Percentiles rank a stretch among this genome's conserved stretches.
Evolutionary conservation across 2,113 vertebrate species (phyloP).

Genomic region (Prolemur simus): DNA sequence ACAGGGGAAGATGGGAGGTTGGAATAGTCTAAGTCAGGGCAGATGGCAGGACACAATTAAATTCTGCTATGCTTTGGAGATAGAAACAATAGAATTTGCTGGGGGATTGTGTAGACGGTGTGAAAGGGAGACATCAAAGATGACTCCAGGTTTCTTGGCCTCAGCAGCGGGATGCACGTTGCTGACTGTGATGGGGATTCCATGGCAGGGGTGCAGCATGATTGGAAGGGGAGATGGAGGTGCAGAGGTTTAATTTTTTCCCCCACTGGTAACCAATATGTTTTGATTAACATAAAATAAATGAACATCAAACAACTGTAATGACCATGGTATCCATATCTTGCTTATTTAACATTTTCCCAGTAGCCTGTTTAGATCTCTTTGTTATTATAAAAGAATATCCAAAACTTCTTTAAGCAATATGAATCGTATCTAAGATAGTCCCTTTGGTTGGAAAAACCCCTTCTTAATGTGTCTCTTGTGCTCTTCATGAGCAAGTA

Average conservation of each 20-base stretch:
- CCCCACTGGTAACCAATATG: background rate
- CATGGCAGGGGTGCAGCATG: background rate
- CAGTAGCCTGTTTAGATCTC: background rate
- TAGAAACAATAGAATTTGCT: background rate
- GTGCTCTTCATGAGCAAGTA: background rate
- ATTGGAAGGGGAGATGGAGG: background rate
- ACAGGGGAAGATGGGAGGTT: background rate
- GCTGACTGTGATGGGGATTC: background rate
- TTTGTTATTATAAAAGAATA: background rate
- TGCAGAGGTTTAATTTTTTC: background rate
- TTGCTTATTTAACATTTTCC: background rate
- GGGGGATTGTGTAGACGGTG: too few relatives aligned
- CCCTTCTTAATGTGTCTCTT: background rate
- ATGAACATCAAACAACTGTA: background rate
- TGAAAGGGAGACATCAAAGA: background rate
- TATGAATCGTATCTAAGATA: background rate
- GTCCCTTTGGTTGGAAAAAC: background rate
- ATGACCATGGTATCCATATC: background rate
- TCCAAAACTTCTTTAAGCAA: background rate
- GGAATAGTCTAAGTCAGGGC: background rate
- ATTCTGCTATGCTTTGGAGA: background rate
- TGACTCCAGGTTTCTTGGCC: background rate
- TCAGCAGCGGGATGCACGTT: background rate
- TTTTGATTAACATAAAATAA: background rate
- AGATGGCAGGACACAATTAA: background rate